Evolutionary conservation across 2,797 vertebrate species (phyloP), one percentile per base, ranked within the genome.

Genomic region (Macroramphosus scolopax): DNA sequence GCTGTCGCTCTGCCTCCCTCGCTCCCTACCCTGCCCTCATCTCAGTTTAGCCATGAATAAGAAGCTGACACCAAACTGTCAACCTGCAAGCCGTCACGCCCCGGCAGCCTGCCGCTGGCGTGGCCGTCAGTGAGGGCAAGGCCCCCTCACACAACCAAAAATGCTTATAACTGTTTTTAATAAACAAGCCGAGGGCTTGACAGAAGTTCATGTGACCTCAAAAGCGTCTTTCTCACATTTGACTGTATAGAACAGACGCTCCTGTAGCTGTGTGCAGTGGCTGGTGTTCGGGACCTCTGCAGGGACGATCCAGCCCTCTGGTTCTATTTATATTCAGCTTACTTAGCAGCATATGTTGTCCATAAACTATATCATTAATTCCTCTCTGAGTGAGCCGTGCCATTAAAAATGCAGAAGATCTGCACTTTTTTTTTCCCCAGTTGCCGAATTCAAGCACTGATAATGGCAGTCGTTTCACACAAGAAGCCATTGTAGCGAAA

Each of bases 61-160:
- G 72, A 46, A 84, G 72, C 70, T 89, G 88, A 88, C 89, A 91
- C 89, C 87, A 90, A 88, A 89, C 88, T 90, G 86, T 89, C 88
- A 88, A 72, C 80, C 81, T 73, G 78, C 70, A 80, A 71, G 68
- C 77, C 75, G 68, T 86, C 82, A 83, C 71, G 46, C 66, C 75
- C 72, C 63, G 80, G 71, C 75, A 84, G 78, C 67, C 52, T 62
- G 67, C 78, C 67, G 62, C 65, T 47, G 56, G 63, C 73, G 53
- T 63, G 54, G 70, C 72, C 49, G 58, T 51, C 51, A 76, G 58
- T 58, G 16, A 64, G 70, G 63, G 59, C 55, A 58, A 59, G 62
- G 52, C n/a, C 58, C 66, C 35, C 31, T 30, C 45, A 41, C 54
- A 50, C 33, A 67, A 53, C 72, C 60, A 63, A 77, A 79, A 72